Conservation (phyloP, 2,888 invertebrate species). For the Andrena dorsata region DNA sequence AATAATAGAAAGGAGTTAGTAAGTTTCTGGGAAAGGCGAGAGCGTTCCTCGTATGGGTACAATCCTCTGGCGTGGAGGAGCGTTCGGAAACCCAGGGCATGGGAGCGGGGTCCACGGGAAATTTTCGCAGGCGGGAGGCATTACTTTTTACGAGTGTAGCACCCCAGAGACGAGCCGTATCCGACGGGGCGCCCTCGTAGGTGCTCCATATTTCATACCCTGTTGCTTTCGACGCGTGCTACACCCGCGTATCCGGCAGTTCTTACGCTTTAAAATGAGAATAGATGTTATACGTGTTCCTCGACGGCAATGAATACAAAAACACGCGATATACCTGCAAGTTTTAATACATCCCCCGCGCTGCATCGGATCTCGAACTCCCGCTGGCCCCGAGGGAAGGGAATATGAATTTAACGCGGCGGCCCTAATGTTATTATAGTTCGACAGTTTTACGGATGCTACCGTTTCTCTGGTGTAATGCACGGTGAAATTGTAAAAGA, state of each 20-base stretch:
- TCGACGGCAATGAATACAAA: constrained; percentile 30
- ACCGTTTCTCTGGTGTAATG: background rate
- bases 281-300: constrained; percentile 34
- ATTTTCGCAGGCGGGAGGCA: constrained; percentile 48
- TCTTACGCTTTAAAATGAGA: constrained; percentile 44
- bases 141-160: constrained; percentile 78
- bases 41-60: constrained; percentile 20
- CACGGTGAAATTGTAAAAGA: background rate
- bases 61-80: constrained; percentile 14
- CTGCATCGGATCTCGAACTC: background rate
- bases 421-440: background rate
- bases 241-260: constrained; percentile 29
- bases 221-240: constrained; percentile 65
- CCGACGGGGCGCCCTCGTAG: constrained; percentile 49
- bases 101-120: constrained; percentile 17
- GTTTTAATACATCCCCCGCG: background rate
- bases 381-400: background rate
- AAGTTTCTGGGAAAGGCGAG: constrained; percentile 36
- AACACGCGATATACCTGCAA: background rate
- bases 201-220: constrained; percentile 73
- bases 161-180: constrained; percentile 75
- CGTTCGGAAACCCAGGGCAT: constrained; percentile 1
- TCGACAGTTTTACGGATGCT: background rate
- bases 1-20: constrained; percentile 68
- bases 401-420: constrained; percentile 8